phyloP scores from a whole-genome alignment of 1,140 invertebrate genomes.

The Archivesica marissinica region DNA sequence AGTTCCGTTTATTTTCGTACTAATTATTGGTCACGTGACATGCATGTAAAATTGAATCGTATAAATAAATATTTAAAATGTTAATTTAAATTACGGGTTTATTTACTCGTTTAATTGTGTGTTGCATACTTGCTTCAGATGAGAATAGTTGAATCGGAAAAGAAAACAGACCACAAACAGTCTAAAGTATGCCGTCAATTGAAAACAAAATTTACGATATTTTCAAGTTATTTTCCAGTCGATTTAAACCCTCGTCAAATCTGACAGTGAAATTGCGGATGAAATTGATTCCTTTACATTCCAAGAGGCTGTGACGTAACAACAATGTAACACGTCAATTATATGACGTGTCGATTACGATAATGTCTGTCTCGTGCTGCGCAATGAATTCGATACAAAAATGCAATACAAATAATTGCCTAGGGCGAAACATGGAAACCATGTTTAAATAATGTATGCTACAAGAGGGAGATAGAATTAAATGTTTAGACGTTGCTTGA shows the following conservation, averaged over 20 bases:
- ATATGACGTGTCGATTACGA: background rate
- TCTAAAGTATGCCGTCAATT: background rate
- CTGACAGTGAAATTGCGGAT: constrained; percentile 50
- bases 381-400: background rate
- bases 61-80: too few relatives aligned
- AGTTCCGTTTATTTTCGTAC: too few relatives aligned
- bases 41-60: too few relatives aligned
- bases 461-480: too few relatives aligned
- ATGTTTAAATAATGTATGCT: background rate
- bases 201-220: constrained; percentile 5
- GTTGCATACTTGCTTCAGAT: too few relatives aligned
- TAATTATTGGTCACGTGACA: too few relatives aligned
- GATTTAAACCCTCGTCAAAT: constrained; percentile 44
- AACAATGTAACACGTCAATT: constrained; percentile 38
- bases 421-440: background rate
- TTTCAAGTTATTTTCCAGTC: constrained; percentile 31
- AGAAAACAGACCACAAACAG: too few relatives aligned
- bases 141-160: too few relatives aligned
- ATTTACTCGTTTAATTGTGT: too few relatives aligned
- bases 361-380: background rate
- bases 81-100: too few relatives aligned
- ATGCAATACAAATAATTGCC: background rate
- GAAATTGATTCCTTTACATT: constrained; percentile 45
- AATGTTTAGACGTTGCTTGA: background rate
- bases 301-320: constrained; percentile 38